These are phyloP conservation scores for Acleris literana DNA, from an alignment of 2,888 invertebrate species.

Conservation along the genomic window DNA sequence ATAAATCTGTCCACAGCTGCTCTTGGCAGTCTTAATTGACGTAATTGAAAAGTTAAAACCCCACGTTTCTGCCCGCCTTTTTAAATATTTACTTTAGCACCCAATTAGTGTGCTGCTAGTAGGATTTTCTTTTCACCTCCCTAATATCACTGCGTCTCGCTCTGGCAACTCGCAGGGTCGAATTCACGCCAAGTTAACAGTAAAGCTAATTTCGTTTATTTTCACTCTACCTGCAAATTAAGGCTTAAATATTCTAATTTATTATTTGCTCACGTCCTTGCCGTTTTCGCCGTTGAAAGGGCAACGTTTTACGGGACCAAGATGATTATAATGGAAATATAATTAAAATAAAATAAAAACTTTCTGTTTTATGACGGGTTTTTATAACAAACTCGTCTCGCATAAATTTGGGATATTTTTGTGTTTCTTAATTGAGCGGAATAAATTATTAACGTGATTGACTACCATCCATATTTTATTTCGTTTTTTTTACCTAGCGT, in stretches of 20 bases:
- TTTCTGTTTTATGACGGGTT: not conserved
- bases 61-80: constrained; percentile 70
- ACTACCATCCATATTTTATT: too few species aligned
- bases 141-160: constrained; percentile 43
- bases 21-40: constrained; percentile 69
- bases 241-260: constrained; percentile 55
- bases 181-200: constrained; percentile 48
- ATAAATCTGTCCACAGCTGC: constrained; percentile 54
- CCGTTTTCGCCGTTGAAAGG: constrained; percentile 38
- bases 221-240: constrained; percentile 57
- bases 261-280: constrained; percentile 49
- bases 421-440: too few species aligned
- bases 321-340: constrained; percentile 16
- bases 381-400: not conserved
- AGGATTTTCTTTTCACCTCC: constrained; percentile 58
- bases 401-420: not conserved
- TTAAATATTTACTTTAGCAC: constrained; percentile 79
- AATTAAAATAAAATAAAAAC: not conserved
- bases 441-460: too few species aligned
- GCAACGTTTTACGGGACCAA: constrained; percentile 21
- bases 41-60: constrained; percentile 77
- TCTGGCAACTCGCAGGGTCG: constrained; percentile 42
- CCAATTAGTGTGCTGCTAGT: constrained; percentile 73
- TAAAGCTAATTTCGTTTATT: constrained; percentile 65
- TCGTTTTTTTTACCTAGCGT: too few species aligned